Conservation (phyloP, 2,113 vertebrate species). For the Thalassoma bifasciatum region DNA sequence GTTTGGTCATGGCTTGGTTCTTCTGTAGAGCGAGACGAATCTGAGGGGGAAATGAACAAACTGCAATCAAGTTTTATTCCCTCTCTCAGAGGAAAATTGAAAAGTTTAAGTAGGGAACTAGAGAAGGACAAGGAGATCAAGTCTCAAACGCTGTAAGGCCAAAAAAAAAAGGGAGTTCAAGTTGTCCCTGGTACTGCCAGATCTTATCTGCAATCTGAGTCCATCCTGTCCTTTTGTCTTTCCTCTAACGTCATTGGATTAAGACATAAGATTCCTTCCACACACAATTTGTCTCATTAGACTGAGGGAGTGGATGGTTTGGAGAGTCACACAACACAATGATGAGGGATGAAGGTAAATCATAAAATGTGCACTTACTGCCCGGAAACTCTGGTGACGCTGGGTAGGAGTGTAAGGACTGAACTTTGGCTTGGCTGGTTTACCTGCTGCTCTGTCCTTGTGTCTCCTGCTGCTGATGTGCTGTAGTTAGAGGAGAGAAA, state of each 20-base stretch:
- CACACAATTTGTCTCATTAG: constrained; percentile 6
- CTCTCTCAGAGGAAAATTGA: constrained; percentile 8
- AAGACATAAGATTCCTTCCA: constrained; percentile 7
- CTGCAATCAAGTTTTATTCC: constrained; percentile 2
- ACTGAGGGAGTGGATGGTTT: constrained; percentile 22
- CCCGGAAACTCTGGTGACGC: constrained; percentile 85
- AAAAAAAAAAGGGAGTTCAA: background rate
- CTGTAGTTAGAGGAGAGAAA: constrained; percentile 74
- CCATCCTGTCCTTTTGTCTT: constrained; percentile 2
- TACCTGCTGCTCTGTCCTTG: constrained; percentile 96
- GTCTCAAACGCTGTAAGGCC: background rate
- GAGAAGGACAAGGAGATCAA: constrained; percentile 5
- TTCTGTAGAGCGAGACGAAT: constrained; percentile 90
- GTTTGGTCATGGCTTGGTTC: constrained; percentile 87
- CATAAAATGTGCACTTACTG: constrained; percentile 82
- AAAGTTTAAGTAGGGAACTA: constrained; percentile 20
- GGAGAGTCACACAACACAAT: constrained; percentile 37
- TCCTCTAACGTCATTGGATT: background rate
- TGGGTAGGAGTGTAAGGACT: constrained; percentile 91
- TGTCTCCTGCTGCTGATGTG: constrained; percentile 98
- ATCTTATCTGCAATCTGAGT: background rate
- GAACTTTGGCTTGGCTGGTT: constrained; percentile 95
- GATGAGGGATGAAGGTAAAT: constrained; percentile 32
- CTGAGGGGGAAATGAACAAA: constrained; percentile 73
- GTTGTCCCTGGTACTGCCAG: background rate